phyloP scores from a whole-genome alignment of 1,140 invertebrate species.

The Bombus confusus region DNA sequence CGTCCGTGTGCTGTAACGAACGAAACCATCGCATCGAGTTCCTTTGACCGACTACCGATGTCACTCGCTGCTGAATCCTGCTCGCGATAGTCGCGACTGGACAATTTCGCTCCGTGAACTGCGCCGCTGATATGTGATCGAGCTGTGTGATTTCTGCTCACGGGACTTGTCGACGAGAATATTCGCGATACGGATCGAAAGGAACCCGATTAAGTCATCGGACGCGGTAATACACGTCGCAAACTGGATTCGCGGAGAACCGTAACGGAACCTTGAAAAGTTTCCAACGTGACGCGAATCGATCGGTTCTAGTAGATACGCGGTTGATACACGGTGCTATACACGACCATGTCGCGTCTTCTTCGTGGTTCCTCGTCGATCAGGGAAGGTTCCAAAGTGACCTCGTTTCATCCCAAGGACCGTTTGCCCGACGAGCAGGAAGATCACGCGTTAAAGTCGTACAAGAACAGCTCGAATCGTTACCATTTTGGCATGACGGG shows the following conservation, averaged over 20 bases:
- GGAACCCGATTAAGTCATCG: neutral
- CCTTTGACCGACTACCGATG: slow-evolving; percentile 19
- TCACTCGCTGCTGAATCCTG: slow-evolving; percentile 8
- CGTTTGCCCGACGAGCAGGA: slow-evolving; percentile 37
- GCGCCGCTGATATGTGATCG: slow-evolving; percentile 25
- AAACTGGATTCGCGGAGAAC: slow-evolving; percentile 1
- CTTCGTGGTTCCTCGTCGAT: slow-evolving; percentile 60
- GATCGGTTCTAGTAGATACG: neutral
- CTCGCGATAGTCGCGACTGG: neutral
- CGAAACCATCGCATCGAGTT: slow-evolving; percentile 29
- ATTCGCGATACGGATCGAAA: neutral
- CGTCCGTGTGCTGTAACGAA: neutral
- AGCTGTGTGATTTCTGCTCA: neutral
- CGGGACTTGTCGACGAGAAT: neutral
- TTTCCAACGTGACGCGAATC: slow-evolving; percentile 11
- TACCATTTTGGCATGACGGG: slow-evolving; percentile 61
- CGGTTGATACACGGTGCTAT: neutral
- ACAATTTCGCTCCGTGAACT: neutral
- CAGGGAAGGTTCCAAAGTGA: slow-evolving; percentile 47
- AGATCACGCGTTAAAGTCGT: neutral
- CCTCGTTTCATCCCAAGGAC: slow-evolving; percentile 41
- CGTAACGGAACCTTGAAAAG: slow-evolving; percentile 19
- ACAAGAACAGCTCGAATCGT: slow-evolving; percentile 45
- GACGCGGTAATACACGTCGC: no score
- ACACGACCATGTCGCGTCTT: slow-evolving; percentile 70